Conservation (phyloP, 2,888 invertebrate genomes). For the Sericinus montela region DNA sequence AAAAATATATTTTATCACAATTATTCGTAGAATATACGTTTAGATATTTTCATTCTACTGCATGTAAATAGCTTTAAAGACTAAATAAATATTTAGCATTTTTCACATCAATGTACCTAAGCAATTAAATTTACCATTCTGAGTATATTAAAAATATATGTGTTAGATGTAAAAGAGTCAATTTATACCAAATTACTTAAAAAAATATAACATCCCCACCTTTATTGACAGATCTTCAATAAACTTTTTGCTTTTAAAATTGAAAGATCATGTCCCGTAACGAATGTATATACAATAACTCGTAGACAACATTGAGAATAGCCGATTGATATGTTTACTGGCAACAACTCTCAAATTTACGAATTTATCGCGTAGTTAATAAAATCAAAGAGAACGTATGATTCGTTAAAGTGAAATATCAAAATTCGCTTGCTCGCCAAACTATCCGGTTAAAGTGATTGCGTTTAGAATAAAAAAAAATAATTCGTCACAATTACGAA, state of each 20-base stretch:
- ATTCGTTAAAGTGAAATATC: slow-evolving; percentile 17
- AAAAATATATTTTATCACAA: slow-evolving; percentile 5
- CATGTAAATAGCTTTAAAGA: slow-evolving; percentile 36
- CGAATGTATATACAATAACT: slow-evolving; percentile 32
- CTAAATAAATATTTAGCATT: slow-evolving; percentile 2
- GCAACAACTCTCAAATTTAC: slow-evolving; percentile 71
- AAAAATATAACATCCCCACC: slow-evolving; percentile 20
- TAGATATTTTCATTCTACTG: slow-evolving; percentile 25
- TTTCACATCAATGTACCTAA: slow-evolving; percentile 3
- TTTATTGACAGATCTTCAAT: slow-evolving; percentile 25
- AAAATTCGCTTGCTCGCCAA: slow-evolving; percentile 25
- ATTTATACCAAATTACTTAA: slow-evolving; percentile 33
- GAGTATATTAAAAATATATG: slow-evolving; percentile 16
- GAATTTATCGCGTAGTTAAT: slow-evolving; percentile 69
- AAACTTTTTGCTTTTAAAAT: slow-evolving; percentile 19
- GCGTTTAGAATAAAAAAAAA: background rate
- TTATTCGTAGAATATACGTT: background rate
- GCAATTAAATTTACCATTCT: slow-evolving; percentile 1
- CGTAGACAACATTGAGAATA: slow-evolving; percentile 58
- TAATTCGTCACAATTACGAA: too few relatives aligned
- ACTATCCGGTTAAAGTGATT: slow-evolving; percentile 21
- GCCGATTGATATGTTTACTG: slow-evolving; percentile 77
- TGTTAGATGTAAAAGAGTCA: slow-evolving; percentile 26
- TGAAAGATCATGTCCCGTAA: slow-evolving; percentile 25
- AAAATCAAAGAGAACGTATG: slow-evolving; percentile 20